Evolutionary conservation across 2,888 invertebrate genomes (phyloP).

Genomic region (Yponomeuta evonymella): DNA sequence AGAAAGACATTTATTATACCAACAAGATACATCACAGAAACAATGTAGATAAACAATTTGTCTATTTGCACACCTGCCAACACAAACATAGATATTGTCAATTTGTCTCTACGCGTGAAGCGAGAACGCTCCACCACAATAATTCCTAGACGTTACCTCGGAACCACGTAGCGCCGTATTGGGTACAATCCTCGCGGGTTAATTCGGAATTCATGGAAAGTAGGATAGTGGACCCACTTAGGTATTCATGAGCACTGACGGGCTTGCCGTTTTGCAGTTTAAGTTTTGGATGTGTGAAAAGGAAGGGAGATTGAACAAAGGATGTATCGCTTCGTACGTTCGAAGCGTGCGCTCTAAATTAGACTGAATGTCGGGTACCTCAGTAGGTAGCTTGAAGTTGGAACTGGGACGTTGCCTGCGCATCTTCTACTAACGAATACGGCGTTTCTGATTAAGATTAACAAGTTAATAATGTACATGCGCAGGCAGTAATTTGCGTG

Average conservation of each 20-base stretch:
- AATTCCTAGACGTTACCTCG: background rate
- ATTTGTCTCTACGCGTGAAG: background rate
- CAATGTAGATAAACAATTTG: too few species aligned
- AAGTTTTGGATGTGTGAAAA: constrained; percentile 1
- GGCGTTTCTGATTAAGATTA: too few species aligned
- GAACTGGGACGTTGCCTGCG: too few species aligned
- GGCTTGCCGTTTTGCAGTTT: constrained; percentile 5
- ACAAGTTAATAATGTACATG: too few species aligned
- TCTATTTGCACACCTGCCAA: background rate
- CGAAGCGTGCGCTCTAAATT: background rate
- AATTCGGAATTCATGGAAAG: constrained; percentile 11
- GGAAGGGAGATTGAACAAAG: background rate
- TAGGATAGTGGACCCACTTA: constrained; percentile 8
- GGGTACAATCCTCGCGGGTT: constrained; percentile 2
- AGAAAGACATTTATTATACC: too few species aligned
- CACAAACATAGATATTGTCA: background rate
- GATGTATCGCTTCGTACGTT: background rate
- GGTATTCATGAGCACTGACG: constrained; percentile 10
- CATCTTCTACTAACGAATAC: too few species aligned
- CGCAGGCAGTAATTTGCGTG: too few species aligned
- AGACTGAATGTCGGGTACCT: background rate
- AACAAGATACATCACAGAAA: too few species aligned
- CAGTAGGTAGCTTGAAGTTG: background rate
- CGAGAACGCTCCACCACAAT: background rate
- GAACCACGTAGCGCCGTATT: background rate